phyloP scores from a whole-genome alignment of 2,888 invertebrate genomes.

The Cremastinae sp. region DNA sequence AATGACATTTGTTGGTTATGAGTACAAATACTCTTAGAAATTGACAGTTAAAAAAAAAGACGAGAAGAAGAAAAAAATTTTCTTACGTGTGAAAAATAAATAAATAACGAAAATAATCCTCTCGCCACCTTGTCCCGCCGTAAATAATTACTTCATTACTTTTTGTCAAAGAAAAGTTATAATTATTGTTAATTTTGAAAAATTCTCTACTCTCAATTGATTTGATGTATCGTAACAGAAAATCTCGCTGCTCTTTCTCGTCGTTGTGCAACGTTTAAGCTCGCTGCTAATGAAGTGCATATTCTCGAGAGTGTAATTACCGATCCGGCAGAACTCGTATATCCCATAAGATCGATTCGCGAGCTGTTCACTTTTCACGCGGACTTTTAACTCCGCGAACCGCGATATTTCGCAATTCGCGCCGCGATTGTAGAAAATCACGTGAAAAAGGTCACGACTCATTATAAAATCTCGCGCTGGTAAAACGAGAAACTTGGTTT shows the following conservation, averaged over 20 bases:
- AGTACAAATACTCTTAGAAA: conserved; percentile 49
- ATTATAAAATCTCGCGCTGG: conserved; percentile 49
- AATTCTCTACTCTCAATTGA: conserved; percentile 68
- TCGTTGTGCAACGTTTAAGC: conserved; percentile 73
- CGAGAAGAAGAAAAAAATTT: conserved; percentile 1
- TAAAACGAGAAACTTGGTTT: conserved; percentile 37
- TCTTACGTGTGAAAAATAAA: conserved; percentile 4
- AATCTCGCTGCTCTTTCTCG: conserved; percentile 69
- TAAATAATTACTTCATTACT: conserved; percentile 9
- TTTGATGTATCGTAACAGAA: conserved; percentile 69
- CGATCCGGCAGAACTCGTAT: conserved; percentile 59
- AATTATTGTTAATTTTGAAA: conserved; percentile 41
- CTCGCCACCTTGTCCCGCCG: conserved; percentile 43
- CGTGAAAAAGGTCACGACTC: conserved; percentile 63
- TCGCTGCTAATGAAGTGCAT: conserved; percentile 77
- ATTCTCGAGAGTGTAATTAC: conserved; percentile 74
- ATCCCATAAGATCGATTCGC: conserved; percentile 41
- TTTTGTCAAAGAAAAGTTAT: background rate
- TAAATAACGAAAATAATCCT: conserved; percentile 38
- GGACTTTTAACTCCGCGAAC: conserved; percentile 58
- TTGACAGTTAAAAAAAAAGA: conserved; percentile 4
- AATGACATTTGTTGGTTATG: conserved; percentile 46
- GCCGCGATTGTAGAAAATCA: conserved; percentile 44
- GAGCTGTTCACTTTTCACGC: conserved; percentile 71
- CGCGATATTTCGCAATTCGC: conserved; percentile 66